Evolutionary conservation across 2,888 invertebrate species (phyloP).

Genomic region (Dasysyrphus tricinctus): DNA sequence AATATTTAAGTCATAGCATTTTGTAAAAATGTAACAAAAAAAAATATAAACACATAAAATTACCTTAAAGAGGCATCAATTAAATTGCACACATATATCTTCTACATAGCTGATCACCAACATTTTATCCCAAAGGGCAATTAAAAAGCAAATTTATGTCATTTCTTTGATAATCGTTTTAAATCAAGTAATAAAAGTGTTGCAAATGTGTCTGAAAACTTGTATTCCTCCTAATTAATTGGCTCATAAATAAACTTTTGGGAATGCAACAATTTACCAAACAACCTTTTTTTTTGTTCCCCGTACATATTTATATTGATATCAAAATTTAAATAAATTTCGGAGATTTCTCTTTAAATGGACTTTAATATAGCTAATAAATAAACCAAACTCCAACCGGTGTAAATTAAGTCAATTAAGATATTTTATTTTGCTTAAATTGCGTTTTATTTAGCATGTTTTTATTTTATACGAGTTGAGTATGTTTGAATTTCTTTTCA

Average conservation of each 20-base stretch:
- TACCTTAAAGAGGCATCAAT: slow-evolving; percentile 49
- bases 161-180: slow-evolving; percentile 40
- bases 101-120: background rate
- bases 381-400: slow-evolving; percentile 65
- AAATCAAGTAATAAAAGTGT: slow-evolving; percentile 60
- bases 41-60: slow-evolving; percentile 34
- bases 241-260: slow-evolving; percentile 65
- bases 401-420: slow-evolving; percentile 71
- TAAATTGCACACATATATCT: slow-evolving; percentile 22
- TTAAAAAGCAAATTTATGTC: slow-evolving; percentile 59
- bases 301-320: background rate
- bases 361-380: slow-evolving; percentile 69
- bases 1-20: background rate
- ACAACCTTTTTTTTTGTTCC: slow-evolving; percentile 43
- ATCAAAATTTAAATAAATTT: slow-evolving; percentile 60
- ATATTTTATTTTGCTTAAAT: slow-evolving; percentile 68
- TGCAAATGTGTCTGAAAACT: slow-evolving; percentile 73
- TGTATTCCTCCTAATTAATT: slow-evolving; percentile 71
- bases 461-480: background rate
- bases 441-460: slow-evolving; percentile 48
- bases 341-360: slow-evolving; percentile 71
- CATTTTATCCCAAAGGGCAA: slow-evolving; percentile 44
- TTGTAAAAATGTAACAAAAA: slow-evolving; percentile 20
- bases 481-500: background rate
- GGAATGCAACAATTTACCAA: slow-evolving; percentile 47